These are phyloP conservation scores for Sinhomidia bicolor DNA, from an alignment of 2,888 invertebrate genomes.

Conservation along the genomic window DNA sequence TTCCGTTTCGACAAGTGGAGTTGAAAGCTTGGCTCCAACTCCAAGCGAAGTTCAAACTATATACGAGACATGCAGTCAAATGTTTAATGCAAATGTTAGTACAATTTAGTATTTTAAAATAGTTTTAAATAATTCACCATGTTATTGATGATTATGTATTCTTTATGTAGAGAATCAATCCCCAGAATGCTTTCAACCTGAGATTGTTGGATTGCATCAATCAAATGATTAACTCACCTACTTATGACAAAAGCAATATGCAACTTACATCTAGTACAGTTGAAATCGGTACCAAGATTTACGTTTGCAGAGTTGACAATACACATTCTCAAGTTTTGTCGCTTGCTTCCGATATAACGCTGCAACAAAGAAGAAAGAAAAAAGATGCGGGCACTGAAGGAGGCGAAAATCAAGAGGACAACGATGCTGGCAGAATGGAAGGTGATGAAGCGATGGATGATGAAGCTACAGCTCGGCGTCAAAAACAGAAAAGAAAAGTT, in stretches of 20 bases:
- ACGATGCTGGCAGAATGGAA: neutral
- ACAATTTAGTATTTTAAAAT: neutral
- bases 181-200: conserved; percentile 77
- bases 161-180: conserved; percentile 76
- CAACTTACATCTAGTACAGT: conserved; percentile 75
- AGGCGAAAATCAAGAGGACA: conserved; percentile 20
- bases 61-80: conserved; percentile 75
- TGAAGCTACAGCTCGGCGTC: neutral
- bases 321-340: conserved; percentile 76
- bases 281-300: conserved; percentile 78
- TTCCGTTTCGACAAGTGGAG: neutral
- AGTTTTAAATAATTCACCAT: neutral
- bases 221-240: conserved; percentile 75
- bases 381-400: conserved; percentile 28
- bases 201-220: conserved; percentile 77
- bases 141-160: neutral
- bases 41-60: conserved; percentile 67
- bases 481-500: conserved; percentile 35
- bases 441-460: neutral
- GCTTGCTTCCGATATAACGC: conserved; percentile 69
- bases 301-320: conserved; percentile 78
- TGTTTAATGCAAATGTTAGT: conserved; percentile 76
- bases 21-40: neutral
- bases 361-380: conserved; percentile 67
- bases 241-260: conserved; percentile 77